phyloP scores from a whole-genome alignment of 2,797 vertebrate genomes.

The Scleropages formosus region DNA sequence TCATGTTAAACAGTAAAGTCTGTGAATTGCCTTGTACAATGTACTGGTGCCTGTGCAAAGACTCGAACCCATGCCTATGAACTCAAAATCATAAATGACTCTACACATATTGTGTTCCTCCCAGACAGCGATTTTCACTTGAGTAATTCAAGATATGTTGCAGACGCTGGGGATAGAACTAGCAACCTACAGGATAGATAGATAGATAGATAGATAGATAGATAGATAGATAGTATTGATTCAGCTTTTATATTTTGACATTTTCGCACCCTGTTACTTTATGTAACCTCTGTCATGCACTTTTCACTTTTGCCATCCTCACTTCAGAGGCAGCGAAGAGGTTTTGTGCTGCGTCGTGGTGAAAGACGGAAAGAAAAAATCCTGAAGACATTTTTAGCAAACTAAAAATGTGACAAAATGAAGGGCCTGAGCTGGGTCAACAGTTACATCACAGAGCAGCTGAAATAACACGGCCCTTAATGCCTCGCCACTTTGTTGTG shows the following conservation, averaged over 20 bases:
- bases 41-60: slow-evolving; percentile 1
- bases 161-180: too few species aligned
- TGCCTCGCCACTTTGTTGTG: background rate
- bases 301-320: background rate
- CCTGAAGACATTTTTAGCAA: slow-evolving; percentile 22
- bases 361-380: background rate
- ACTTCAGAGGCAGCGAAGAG: background rate
- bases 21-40: background rate
- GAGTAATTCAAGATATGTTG: too few species aligned
- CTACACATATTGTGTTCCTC: background rate
- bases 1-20: background rate
- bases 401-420: background rate
- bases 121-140: too few species aligned
- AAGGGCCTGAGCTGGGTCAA: slow-evolving; percentile 7
- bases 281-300: background rate
- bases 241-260: too few species aligned
- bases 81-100: background rate
- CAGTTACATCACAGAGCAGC: slow-evolving; percentile 29
- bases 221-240: too few species aligned
- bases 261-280: background rate
- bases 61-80: background rate
- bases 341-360: too few species aligned
- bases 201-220: too few species aligned
- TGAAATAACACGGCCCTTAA: slow-evolving; percentile 22
- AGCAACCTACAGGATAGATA: too few species aligned